These are phyloP conservation scores for Sphaerophoria rueppellii DNA, from an alignment of 2,888 invertebrate species.

Conservation along the genomic window DNA sequence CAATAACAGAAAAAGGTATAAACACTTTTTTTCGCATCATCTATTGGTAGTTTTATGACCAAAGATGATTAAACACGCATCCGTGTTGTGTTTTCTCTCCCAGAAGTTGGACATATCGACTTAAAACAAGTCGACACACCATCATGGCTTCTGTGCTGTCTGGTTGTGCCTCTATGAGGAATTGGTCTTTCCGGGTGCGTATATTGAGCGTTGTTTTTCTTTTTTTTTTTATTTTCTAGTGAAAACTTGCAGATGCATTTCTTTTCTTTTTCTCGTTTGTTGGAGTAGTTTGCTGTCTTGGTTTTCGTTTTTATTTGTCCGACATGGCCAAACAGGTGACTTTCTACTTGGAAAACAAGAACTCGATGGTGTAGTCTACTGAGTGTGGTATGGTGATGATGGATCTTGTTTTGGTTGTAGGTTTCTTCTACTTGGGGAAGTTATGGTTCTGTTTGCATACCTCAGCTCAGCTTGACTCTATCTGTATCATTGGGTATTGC, in stretches of 20 bases:
- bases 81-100: slow-evolving; percentile 67
- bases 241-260: slow-evolving; percentile 60
- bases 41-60: slow-evolving; percentile 55
- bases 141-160: slow-evolving; percentile 5
- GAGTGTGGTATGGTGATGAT: slow-evolving; percentile 29
- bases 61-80: slow-evolving; percentile 55
- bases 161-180: slow-evolving; percentile 53
- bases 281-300: slow-evolving; percentile 43
- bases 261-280: slow-evolving; percentile 25
- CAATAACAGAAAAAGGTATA: slow-evolving; percentile 14
- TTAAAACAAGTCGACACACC: neutral
- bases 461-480: neutral
- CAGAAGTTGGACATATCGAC: slow-evolving; percentile 49
- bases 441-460: slow-evolving; percentile 56
- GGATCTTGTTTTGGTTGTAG: slow-evolving; percentile 29
- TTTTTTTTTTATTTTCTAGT: slow-evolving; percentile 25
- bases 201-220: slow-evolving; percentile 44
- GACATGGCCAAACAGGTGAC: slow-evolving; percentile 62
- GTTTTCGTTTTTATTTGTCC: slow-evolving; percentile 54
- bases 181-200: slow-evolving; percentile 70
- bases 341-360: slow-evolving; percentile 61
- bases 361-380: neutral
- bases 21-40: slow-evolving; percentile 27
- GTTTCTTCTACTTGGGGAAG: slow-evolving; percentile 29
- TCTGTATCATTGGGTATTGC: slow-evolving; percentile 40